Conservation (phyloP, 2,113 vertebrate genomes). For the Phasianus colchicus region DNA sequence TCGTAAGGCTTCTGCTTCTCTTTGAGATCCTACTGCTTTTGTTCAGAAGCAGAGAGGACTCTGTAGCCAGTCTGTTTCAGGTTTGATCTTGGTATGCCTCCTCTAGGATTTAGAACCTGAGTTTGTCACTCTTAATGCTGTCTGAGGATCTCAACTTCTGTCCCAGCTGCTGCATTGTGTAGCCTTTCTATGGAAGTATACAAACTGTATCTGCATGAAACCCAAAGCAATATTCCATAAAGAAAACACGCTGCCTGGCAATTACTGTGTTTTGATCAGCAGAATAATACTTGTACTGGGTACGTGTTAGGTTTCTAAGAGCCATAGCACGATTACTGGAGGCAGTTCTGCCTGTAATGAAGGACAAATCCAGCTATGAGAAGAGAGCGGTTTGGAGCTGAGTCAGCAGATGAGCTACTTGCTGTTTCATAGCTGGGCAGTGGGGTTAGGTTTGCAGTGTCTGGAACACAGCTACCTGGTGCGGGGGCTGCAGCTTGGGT, state of each 20-base stretch:
- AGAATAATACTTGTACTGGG: neutral
- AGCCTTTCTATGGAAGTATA: neutral
- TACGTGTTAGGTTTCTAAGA: neutral
- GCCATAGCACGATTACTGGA: neutral
- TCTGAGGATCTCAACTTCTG: neutral
- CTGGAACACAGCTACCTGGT: neutral
- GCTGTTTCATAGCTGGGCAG: constrained; percentile 9
- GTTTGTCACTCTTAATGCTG: neutral
- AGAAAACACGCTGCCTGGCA: neutral
- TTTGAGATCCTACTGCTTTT: neutral
- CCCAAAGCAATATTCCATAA: neutral
- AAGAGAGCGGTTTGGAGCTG: constrained; percentile 57
- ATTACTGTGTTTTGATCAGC: neutral
- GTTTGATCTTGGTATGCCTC: neutral
- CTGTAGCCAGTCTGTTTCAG: neutral
- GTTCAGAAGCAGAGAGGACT: constrained; percentile 13
- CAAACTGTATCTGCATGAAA: neutral
- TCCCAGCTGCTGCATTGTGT: neutral
- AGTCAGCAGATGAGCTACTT: constrained; percentile 6
- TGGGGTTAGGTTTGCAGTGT: constrained; percentile 10
- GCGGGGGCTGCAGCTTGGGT: constrained; percentile 7
- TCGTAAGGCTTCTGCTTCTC: constrained; percentile 9
- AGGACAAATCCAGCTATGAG: constrained; percentile 1
- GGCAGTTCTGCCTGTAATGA: neutral
- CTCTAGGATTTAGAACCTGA: constrained; percentile 4